Base-by-base conservation (phyloP, 37 sponge, comb jelly and placozoan genomes). In the Ianthella basta region DNA sequence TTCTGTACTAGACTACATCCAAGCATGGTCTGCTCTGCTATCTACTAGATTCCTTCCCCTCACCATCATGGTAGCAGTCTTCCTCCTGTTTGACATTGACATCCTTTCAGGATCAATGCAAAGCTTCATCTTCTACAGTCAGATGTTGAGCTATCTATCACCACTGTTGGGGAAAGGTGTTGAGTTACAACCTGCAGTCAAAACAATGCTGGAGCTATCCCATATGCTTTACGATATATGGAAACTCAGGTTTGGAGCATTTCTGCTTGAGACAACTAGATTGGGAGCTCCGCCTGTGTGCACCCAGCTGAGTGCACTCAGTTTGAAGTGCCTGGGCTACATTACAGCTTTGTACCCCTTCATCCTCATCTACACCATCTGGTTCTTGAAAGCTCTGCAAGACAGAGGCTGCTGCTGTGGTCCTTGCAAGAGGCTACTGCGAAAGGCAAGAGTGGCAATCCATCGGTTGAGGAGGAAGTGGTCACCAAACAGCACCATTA, bases 51-150 rank as follows among this genome's bases (percentile, higher is more conserved):
- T 75, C 24, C 25, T 50, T 19, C 78, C 78, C 1, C 44, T 75
- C 54, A 75, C 78, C 14, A 5, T 41, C 6, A 75, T 75, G 78
- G 44, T 75, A 15, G 20, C 39, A 44, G 25, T 75, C 25, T 75
- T 75, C 54, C 37, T 75, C 1, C 78, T 75, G n/a, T 75, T 75
- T 75, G 78, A 75, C 78, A 75, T 75, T 41, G 78, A 75, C 54
- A 24, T 75, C n/a, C 78, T 75, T 21, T 40, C 78, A 44, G 54
- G 78, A 50, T 75, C 78, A 16, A 40, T 75, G 54, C 78, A 75
- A 50, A 36, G 78, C 78, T 75, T 75, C 54, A 75, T 75, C 78
- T 75, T 75, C 53, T 75, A 53, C 25, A 50, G 54, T 10, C 78
- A 75, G 25, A 75, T 75, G 78, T 14, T 75, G 54, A 24, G 44